These are phyloP conservation scores for Resseliella maxima DNA, from an alignment of 2,888 invertebrate species.

Conservation along the genomic window DNA sequence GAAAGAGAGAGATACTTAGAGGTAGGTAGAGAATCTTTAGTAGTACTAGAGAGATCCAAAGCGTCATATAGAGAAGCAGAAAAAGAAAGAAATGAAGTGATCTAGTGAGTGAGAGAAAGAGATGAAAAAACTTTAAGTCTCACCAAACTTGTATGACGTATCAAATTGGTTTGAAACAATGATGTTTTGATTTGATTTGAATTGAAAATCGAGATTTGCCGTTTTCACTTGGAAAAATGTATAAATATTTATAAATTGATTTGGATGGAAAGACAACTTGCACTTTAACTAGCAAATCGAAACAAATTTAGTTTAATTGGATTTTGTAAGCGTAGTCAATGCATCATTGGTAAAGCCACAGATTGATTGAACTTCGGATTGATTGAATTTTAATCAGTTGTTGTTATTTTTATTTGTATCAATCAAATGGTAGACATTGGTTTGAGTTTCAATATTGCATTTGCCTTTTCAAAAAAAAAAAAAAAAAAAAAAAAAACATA, in stretches of 20 bases:
- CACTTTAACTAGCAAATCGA: constrained; percentile 51
- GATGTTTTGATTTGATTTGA: constrained; percentile 8
- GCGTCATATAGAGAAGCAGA: too few species aligned
- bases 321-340: constrained; percentile 14
- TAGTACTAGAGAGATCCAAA: too few species aligned
- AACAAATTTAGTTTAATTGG: constrained; percentile 54
- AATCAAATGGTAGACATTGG: not conserved
- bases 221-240: not conserved
- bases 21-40: too few species aligned
- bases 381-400: constrained; percentile 52
- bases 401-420: not conserved
- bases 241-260: constrained; percentile 19
- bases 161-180: not conserved
- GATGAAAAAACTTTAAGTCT: too few species aligned
- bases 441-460: not conserved
- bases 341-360: not conserved
- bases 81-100: too few species aligned
- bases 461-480: constrained; percentile 33
- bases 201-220: not conserved
- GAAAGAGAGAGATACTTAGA: too few species aligned
- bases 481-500: too few species aligned
- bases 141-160: too few species aligned
- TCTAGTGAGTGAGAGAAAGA: too few species aligned
- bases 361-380: constrained; percentile 1
- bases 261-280: constrained; percentile 31